Base-by-base conservation (phyloP, 2,888 invertebrate species). In the Oeneis ivallda region DNA sequence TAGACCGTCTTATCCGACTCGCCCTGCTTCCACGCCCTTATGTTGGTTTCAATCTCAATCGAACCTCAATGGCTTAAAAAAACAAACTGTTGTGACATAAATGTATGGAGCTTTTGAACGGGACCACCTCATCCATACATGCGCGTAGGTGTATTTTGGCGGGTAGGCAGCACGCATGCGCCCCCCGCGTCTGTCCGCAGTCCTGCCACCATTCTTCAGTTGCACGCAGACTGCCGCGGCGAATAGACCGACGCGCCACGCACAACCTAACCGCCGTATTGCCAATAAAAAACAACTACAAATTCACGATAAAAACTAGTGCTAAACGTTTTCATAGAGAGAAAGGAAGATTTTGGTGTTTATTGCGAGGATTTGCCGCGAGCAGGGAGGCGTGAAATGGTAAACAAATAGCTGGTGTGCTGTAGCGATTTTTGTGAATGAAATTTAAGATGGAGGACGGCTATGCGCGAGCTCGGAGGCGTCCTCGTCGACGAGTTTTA, bases 111-210 rank as follows among this genome's bases (percentile, higher is more conserved):
- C 79, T 87, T 88, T 86, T 82, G 76, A 86, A 87, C 80, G 79
- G 75, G 78, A 76, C 74, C 77, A 76, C 76, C 77, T 80, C 78
- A 79, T 79, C 76, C 86, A 88, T 87, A 86, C 87, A 89, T 88
- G 89, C 90, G 89, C 89, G 90, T 87, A 85, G 90, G 86, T 88
- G 84, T 86, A 84, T 89, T 89, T 91, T 90, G 92, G 91, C 90
- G 92, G 89, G 90, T 82, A 81, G 80, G 74, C 69, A 84, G 70
- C 57, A 75, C 91, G 90, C 91, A 79, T 78, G 91, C 88, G 87
- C 82, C 83, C 70, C 77, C 78, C 79, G 77, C 79, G 78, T 78
- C 82, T 79, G 83, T 85, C 91, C 89, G 90, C 91, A 90, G 90
- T 90, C 87, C 81, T 87, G 77, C 88, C 88, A 86, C 88, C 89